phyloP scores from a whole-genome alignment of 2,888 invertebrate genomes.

The Mesodorylaimus sp. region DNA sequence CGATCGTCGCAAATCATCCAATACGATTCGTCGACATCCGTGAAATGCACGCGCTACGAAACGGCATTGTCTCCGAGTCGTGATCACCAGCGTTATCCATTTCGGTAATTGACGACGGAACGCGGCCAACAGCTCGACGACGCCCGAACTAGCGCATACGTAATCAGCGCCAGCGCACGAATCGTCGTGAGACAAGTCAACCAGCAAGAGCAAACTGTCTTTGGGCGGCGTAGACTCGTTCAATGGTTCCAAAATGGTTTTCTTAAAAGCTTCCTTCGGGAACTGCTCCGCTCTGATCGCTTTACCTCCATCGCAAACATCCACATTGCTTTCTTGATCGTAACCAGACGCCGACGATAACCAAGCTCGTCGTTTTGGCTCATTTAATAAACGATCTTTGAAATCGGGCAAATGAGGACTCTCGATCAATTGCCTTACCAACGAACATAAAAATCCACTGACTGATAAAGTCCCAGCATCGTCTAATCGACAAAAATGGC shows the following conservation, averaged over 20 bases:
- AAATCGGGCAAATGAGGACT: slow-evolving; percentile 14
- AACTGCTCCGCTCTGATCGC: too few relatives aligned
- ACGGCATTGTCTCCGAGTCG: slow-evolving; percentile 66
- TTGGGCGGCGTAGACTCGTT: slow-evolving; percentile 54
- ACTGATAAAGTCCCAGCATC: slow-evolving; percentile 49
- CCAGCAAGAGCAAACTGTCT: slow-evolving; percentile 57
- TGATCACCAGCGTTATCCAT: slow-evolving; percentile 74
- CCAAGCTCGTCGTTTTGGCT: slow-evolving; percentile 61
- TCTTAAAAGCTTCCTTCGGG: slow-evolving; percentile 75
- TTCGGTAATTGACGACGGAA: slow-evolving; percentile 77
- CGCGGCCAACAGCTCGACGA: slow-evolving; percentile 54
- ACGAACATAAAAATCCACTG: slow-evolving; percentile 60
- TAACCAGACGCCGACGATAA: slow-evolving; percentile 53
- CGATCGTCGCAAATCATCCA: slow-evolving; percentile 67
- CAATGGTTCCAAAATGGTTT: slow-evolving; percentile 65
- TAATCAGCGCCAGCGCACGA: slow-evolving; percentile 13
- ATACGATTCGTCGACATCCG: slow-evolving; percentile 64
- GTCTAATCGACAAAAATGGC: slow-evolving; percentile 50
- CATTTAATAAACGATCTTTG: slow-evolving; percentile 34
- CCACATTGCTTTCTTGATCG: too few relatives aligned
- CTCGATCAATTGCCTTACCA: slow-evolving; percentile 49
- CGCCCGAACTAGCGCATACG: slow-evolving; percentile 24
- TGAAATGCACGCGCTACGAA: slow-evolving; percentile 50
- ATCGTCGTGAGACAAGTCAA: slow-evolving; percentile 44
- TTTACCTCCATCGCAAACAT: too few relatives aligned